Evolutionary conservation across 1,140 invertebrate genomes (phyloP), one percentile per base, ranked within the genome.

Genomic region (Drosophila pallidifrons): DNA sequence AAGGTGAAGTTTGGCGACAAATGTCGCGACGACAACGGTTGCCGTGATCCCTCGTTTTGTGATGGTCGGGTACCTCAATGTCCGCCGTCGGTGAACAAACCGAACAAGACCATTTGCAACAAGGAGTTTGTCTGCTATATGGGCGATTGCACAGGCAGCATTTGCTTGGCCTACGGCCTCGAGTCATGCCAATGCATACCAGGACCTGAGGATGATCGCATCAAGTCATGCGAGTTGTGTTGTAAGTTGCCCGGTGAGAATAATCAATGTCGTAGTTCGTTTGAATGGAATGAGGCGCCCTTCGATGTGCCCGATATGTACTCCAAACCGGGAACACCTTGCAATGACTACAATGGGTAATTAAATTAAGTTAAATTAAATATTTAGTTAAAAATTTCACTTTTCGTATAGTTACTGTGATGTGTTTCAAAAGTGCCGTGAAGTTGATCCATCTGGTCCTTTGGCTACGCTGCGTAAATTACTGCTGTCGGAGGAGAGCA

Each of bases 401-500:
- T 0, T 6, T 16, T 3, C 4, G 15, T 77, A 13, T 75, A 94
- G 94, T 13, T 99, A 99, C 93, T 99, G 99, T 93, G 99, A 99
- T 94, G 98, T 99, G 43, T 99, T 99, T 93, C 97, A 99, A 93
- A 98, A 98, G 91, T 99, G 99, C 93, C 95, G 99, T 76, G 97
- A 98, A 93, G 97, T 98, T 61, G 97, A 98, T 94, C 98, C 98
- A 1, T 97, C 97, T 1, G 97, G 97, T n/a, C 97, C 97, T n/a
- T 93, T 98, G 83, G 97, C 97, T 13, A 98, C 97, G 13, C 93
- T 98, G 35, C 94, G 97, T 8, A 97, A 97, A 92, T 94, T 98
- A 11, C 93, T 98, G 41, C 94, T 98, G 15, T 98, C 97, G 0
- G 97, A 98, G 89, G 96, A 98, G 92, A 97, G 96, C 83, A 95